Percentiles rank a stretch among this genome's conserved stretches.
These are phyloP conservation scores for Glyphotaelius pellucidus DNA, from an alignment of 2,888 invertebrate species.

Conservation along the genomic window DNA sequence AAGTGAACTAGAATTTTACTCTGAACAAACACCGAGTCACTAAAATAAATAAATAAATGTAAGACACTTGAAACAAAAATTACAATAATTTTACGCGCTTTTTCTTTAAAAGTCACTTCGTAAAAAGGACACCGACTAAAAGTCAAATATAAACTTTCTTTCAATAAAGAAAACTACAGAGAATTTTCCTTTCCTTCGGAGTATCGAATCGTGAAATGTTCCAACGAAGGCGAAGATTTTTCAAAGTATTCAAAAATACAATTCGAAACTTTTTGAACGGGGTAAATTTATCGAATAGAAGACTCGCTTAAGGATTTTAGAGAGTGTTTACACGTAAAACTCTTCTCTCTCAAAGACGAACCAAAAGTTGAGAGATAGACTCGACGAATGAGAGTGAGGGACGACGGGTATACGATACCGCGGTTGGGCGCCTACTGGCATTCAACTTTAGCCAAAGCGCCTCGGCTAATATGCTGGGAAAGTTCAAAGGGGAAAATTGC, in stretches of 20 bases:
- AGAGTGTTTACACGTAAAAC: background rate
- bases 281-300: background rate
- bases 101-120: conserved; percentile 8
- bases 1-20: conserved; percentile 12
- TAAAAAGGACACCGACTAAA: background rate
- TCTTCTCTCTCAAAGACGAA: background rate
- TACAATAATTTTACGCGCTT: background rate
- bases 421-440: conserved; percentile 48
- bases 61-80: conserved; percentile 10
- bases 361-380: background rate
- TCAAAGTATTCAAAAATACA: background rate
- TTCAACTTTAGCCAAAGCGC: conserved; percentile 27
- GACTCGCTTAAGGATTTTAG: background rate
- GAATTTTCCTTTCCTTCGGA: background rate
- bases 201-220: background rate
- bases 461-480: conserved; percentile 23
- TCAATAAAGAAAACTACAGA: background rate
- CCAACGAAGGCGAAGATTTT: background rate
- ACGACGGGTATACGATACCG: conserved; percentile 30
- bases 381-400: background rate
- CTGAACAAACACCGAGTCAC: conserved; percentile 29
- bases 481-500: conserved; percentile 44
- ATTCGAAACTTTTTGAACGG: background rate
- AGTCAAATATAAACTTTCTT: background rate
- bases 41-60: conserved; percentile 3